Evolutionary conservation across 2,888 invertebrate genomes (phyloP).

Genomic region (Perdita meconis): DNA sequence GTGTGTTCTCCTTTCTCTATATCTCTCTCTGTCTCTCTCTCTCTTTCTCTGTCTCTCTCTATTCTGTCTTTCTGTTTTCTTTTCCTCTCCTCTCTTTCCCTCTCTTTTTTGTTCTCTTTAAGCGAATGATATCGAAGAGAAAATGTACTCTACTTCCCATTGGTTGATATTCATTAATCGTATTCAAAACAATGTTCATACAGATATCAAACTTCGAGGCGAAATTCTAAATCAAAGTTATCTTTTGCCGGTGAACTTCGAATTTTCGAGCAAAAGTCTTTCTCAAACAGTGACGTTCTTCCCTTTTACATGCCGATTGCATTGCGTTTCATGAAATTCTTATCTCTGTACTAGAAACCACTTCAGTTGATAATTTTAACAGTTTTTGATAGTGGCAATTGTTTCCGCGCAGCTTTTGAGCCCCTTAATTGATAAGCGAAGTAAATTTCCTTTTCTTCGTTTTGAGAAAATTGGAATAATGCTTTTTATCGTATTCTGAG

Average conservation of each 20-base stretch:
- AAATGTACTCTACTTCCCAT: conserved; percentile 50
- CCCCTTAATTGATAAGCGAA: too few relatives aligned
- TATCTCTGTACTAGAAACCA: too few relatives aligned
- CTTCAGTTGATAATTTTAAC: too few relatives aligned
- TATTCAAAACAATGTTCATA: conserved; percentile 6
- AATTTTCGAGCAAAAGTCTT: conserved; percentile 37
- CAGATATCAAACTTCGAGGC: conserved; percentile 1
- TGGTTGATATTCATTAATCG: conserved; percentile 35
- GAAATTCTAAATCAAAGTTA: conserved; percentile 19
- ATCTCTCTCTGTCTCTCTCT: conserved; percentile 18
- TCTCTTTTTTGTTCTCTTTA: not conserved
- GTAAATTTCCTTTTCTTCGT: too few relatives aligned
- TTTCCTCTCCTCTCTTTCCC: conserved; percentile 10
- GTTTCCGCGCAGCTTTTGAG: too few relatives aligned
- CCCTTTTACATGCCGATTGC: not conserved
- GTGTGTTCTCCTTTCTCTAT: conserved; percentile 11
- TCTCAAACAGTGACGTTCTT: conserved; percentile 16
- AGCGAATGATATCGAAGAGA: conserved; percentile 29
- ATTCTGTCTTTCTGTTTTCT: conserved; percentile 7
- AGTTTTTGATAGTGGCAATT: too few relatives aligned
- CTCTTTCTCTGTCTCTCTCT: not conserved
- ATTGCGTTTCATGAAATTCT: too few relatives aligned
- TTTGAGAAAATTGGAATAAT: too few relatives aligned
- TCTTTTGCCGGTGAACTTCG: conserved; percentile 7
- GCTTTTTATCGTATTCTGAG: too few relatives aligned